Evolutionary conservation across 2,113 vertebrate genomes (phyloP).

Genomic region (Antigone vipio): DNA sequence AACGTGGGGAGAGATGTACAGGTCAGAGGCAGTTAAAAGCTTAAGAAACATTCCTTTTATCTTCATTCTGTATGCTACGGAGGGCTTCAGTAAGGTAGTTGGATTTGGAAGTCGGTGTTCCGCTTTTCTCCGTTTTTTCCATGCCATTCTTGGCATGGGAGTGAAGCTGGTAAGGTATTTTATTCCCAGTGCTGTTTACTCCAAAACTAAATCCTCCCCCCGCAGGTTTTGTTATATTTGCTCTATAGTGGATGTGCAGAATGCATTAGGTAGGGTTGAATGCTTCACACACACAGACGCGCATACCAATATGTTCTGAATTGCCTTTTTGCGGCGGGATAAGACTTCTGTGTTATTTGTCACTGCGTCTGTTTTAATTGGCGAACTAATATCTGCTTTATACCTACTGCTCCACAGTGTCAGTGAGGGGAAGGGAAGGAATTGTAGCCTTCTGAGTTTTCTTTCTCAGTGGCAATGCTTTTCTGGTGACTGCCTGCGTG

Average conservation of each 20-base stretch:
- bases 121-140: not conserved
- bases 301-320: not conserved
- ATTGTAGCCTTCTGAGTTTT: not conserved
- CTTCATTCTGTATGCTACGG: not conserved
- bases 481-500: not conserved
- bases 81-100: not conserved
- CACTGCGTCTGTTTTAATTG: not conserved
- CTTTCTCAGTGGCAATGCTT: not conserved
- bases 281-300: not conserved
- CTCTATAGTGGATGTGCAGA: not conserved
- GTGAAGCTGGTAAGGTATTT: not conserved
- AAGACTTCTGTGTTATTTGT: not conserved
- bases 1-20: fast-evolving
- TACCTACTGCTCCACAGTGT: not conserved
- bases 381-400: not conserved
- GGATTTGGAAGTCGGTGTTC: not conserved
- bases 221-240: not conserved
- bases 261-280: not conserved
- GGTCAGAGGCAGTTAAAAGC: not conserved
- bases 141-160: not conserved
- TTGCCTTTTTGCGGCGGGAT: not conserved
- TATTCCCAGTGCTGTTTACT: not conserved
- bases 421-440: not conserved
- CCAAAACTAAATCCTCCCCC: not conserved
- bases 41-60: not conserved